These are phyloP conservation scores for Dipodomys ordii DNA, from an alignment of 2,113 vertebrate species.

Conservation along the genomic window DNA sequence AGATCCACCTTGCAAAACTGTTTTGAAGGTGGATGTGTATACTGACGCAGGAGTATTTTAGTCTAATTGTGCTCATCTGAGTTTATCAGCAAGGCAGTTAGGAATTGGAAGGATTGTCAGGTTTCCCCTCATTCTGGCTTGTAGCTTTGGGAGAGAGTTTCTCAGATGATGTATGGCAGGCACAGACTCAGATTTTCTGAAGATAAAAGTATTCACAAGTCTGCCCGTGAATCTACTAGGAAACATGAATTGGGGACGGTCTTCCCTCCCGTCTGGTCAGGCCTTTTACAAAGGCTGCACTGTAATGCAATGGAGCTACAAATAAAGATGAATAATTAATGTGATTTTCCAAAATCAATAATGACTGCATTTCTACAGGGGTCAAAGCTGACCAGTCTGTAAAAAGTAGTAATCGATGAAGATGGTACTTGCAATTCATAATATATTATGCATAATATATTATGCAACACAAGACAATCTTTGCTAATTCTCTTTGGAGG, in stretches of 20 bases:
- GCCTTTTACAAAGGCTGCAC: neutral
- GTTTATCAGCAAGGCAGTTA: too few relatives aligned
- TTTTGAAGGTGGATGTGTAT: neutral
- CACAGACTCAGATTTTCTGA: neutral
- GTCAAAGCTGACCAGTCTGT: neutral
- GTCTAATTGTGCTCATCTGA: neutral
- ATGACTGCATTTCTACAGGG: neutral
- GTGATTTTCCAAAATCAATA: slow-evolving; percentile 21
- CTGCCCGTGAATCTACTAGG: too few relatives aligned
- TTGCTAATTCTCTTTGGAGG: neutral
- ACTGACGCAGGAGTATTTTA: neutral
- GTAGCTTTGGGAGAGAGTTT: neutral
- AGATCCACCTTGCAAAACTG: neutral
- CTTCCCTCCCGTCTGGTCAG: neutral
- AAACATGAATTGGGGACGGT: neutral
- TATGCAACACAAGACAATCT: neutral
- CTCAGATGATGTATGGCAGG: fast-evolving
- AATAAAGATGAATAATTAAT: neutral
- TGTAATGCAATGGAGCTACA: neutral
- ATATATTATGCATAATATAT: neutral
- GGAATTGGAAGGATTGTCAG: fast-evolving
- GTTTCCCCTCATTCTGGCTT: fast-evolving
- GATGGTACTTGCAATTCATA: neutral
- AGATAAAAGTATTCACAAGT: neutral
- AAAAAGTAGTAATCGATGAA: neutral